These are phyloP conservation scores for Oreortyx pictus DNA, from an alignment of 2,797 vertebrate genomes.

Conservation along the genomic window DNA sequence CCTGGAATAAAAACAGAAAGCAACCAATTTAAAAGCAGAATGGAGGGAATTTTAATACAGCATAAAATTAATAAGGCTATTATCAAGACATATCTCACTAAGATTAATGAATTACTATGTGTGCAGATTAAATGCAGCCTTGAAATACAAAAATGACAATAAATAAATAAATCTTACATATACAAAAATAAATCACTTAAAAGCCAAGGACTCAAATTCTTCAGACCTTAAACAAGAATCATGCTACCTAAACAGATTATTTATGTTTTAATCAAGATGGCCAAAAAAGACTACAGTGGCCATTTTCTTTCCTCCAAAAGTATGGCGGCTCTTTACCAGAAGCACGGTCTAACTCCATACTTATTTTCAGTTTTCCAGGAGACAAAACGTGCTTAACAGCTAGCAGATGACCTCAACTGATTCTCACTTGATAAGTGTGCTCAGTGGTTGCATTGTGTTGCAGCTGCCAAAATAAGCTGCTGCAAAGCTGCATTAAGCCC, in stretches of 20 bases:
- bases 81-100: neutral
- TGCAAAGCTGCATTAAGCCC: neutral
- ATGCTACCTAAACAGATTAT: neutral
- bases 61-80: neutral
- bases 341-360: neutral
- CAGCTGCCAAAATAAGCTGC: neutral
- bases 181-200: neutral
- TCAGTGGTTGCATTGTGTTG: neutral
- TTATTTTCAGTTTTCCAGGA: neutral
- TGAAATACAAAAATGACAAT: neutral
- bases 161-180: neutral
- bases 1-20: slow-evolving; percentile 14
- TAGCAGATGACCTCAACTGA: neutral
- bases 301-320: neutral
- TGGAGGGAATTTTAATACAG: neutral
- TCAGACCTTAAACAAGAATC: neutral
- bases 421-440: neutral
- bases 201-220: neutral
- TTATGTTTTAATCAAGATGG: neutral
- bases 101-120: neutral
- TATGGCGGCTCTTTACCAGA: neutral
- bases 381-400: neutral
- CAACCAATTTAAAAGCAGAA: neutral
- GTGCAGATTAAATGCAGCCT: neutral
- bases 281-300: neutral